phyloP scores from a whole-genome alignment of 37 sponge, comb jelly and placozoan species.

The Chondrilla cf. caribensis region DNA sequence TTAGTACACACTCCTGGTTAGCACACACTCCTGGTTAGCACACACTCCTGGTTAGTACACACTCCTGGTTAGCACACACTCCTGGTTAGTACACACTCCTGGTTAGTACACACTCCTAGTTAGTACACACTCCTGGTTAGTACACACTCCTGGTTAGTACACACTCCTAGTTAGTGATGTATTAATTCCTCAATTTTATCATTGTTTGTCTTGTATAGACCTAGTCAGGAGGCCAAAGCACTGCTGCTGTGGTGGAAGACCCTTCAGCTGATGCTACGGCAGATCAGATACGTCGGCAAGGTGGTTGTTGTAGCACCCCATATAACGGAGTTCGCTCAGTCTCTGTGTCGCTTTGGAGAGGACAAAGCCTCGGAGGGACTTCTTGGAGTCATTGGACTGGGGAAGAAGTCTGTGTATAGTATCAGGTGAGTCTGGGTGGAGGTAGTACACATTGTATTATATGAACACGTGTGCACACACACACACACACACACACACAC shows the following conservation, averaged over 20 bases:
- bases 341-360: constrained; percentile 54
- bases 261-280: constrained; percentile 55
- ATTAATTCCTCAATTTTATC: neutral
- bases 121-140: no score
- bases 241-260: constrained; percentile 76
- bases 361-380: constrained; percentile 85
- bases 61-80: no score
- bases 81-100: no score
- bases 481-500: no score
- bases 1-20: no score
- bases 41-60: no score
- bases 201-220: neutral
- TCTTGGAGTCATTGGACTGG: constrained; percentile 82
- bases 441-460: no score
- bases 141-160: no score
- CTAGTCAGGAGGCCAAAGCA: constrained; percentile 48
- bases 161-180: no score
- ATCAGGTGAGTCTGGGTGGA: constrained; percentile 56
- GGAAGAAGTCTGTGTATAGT: constrained; percentile 69
- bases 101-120: no score
- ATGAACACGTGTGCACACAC: no score
- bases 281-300: constrained; percentile 42
- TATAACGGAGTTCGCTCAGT: constrained; percentile 42
- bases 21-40: no score
- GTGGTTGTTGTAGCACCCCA: constrained; percentile 29